Base-by-base conservation (phyloP, 2,113 vertebrate species). In the Gopherus evgoodei region DNA sequence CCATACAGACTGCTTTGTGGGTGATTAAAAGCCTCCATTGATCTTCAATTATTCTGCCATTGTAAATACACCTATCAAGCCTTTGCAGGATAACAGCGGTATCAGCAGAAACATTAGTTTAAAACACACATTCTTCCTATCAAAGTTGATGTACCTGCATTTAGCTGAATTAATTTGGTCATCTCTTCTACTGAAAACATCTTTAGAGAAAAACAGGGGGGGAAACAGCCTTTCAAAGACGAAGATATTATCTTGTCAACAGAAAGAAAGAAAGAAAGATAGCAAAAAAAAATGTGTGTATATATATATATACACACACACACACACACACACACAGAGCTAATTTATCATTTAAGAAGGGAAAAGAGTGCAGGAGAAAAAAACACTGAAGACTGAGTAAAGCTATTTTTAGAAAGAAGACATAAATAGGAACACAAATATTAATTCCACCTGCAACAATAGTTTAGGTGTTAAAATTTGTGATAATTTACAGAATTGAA, bases 401-500 rank as follows among this genome's bases (percentile, higher is more conserved):
- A 91, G 89, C 5, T 44, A 31, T 79, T 87, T 91, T 87, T 89
- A 91, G 29, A 54, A 81, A 53, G 35, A 62, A 83, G 38, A 83
- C 53, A 76, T 53, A 69, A 89, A 75, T 90, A 65, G 25, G 88
- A 83, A 92, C 5, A 3, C 6, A 96, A 86, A 94, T 27, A 10
- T 13, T 57, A 93, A 69, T 92, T 84, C 75, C 87, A 97, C 89
- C 90, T 92, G 86, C 89, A 96, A 96, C 29, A 2, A 1, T 44
- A 50, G 53, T 93, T 44, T 5, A 50, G 80, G 80, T 42, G 96
- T 97, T 79, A 90, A 96, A 96, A 95, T 1, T 24, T 52, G 88
- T 81, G 82, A 57, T 7, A 53, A 91, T 96, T 96, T 96, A 89
- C 86, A 44, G 87, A 95, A 97, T 97, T 86, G 91, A 87, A 86